Conservation (phyloP, 2,888 invertebrate genomes). For the Machimus rusticus region DNA sequence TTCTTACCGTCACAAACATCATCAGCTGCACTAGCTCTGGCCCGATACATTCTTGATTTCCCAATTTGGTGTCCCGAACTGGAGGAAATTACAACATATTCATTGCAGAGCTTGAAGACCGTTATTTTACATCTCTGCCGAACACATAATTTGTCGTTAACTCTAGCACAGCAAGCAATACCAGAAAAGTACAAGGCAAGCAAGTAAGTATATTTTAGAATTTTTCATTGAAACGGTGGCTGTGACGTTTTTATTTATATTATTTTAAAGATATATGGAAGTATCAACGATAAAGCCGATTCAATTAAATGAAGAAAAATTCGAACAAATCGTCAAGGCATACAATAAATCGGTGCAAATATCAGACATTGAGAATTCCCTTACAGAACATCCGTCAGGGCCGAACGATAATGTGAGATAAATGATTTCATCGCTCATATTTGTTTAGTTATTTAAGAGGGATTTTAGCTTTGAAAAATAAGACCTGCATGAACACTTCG, state of each 20-base stretch:
- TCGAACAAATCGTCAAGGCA: constrained; percentile 49
- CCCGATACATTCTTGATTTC: constrained; percentile 72
- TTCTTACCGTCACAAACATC: constrained; percentile 85
- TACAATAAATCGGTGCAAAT: neutral
- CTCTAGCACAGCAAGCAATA: constrained; percentile 81
- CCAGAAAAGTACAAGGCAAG: constrained; percentile 85
- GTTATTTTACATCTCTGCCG: constrained; percentile 74
- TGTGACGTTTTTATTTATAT: neutral
- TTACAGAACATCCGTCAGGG: constrained; percentile 42
- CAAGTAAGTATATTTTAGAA: constrained; percentile 67
- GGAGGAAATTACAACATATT: constrained; percentile 73
- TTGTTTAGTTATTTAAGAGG: constrained; percentile 37
- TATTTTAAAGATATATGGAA: constrained; percentile 54
- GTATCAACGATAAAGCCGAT: constrained; percentile 56
- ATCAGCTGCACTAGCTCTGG: constrained; percentile 80
- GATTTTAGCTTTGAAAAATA: neutral
- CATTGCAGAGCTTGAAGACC: constrained; percentile 69
- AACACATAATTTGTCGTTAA: constrained; percentile 73
- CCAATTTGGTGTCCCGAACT: constrained; percentile 74
- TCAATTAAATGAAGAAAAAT: constrained; percentile 53
- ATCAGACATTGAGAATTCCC: neutral
- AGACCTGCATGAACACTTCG: neutral
- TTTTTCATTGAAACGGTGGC: neutral
- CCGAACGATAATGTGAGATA: constrained; percentile 53
- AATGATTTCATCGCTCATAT: constrained; percentile 53